These are phyloP conservation scores for Leptopilina syphax DNA, from an alignment of 2,888 invertebrate genomes.

Conservation along the genomic window DNA sequence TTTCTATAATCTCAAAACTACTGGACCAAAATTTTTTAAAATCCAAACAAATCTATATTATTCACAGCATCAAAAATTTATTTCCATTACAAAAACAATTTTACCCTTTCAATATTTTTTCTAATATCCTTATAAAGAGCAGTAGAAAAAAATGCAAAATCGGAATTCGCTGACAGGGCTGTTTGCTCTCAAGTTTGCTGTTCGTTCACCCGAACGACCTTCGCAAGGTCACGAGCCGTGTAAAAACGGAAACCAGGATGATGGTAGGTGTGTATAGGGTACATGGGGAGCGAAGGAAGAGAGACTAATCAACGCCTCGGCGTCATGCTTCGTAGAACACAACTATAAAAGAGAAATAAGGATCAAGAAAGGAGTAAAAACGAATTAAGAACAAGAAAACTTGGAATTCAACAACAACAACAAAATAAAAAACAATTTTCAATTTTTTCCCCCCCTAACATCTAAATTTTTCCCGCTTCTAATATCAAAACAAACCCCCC, in stretches of 20 bases:
- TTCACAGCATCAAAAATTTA: too few relatives aligned
- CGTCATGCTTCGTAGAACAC: constrained; percentile 74
- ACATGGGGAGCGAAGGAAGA: constrained; percentile 57
- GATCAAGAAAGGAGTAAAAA: constrained; percentile 40
- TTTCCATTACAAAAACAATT: too few relatives aligned
- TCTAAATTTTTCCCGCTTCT: not conserved
- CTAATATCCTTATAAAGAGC: too few relatives aligned
- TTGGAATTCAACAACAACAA: not conserved
- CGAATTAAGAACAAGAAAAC: constrained; percentile 24
- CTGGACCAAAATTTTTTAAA: too few relatives aligned
- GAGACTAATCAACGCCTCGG: constrained; percentile 76
- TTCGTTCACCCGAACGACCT: constrained; percentile 77
- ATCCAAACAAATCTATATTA: too few relatives aligned
- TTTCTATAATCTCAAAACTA: too few relatives aligned
- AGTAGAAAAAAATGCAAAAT: too few relatives aligned
- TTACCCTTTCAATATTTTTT: too few relatives aligned
- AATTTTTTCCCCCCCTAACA: too few relatives aligned
- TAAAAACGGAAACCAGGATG: constrained; percentile 62
- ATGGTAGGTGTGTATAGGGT: constrained; percentile 48
- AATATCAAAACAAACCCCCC: too few relatives aligned
- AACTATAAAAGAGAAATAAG: constrained; percentile 53
- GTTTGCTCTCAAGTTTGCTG: constrained; percentile 59
- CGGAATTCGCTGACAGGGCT: constrained; percentile 17
- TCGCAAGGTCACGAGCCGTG: constrained; percentile 74
- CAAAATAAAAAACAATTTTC: too few relatives aligned